Evolutionary conservation across 2,888 invertebrate species (phyloP).

Genomic region (Tetranychus piercei): DNA sequence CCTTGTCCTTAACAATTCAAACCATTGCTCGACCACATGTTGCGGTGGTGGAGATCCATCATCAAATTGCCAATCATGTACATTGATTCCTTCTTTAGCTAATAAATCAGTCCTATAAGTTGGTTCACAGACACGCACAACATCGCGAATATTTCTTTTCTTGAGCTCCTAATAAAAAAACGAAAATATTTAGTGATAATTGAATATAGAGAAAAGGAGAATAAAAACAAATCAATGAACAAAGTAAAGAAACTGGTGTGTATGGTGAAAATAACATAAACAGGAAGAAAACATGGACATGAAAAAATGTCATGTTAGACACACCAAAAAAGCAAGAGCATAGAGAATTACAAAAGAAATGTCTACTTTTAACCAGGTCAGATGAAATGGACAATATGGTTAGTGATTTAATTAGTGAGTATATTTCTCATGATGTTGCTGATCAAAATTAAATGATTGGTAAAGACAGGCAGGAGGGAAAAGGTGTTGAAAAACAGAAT

Average conservation of each 20-base stretch:
- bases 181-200: background rate
- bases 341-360: too few species aligned
- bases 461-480: background rate
- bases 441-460: too few species aligned
- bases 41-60: constrained; percentile 53
- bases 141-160: constrained; percentile 83
- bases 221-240: background rate
- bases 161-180: constrained; percentile 46
- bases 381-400: too few species aligned
- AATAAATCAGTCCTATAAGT: constrained; percentile 85
- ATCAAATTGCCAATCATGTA: constrained; percentile 78
- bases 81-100: constrained; percentile 56
- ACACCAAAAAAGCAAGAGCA: too few species aligned
- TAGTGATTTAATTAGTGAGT: too few species aligned
- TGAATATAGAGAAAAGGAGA: background rate
- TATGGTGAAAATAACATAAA: background rate
- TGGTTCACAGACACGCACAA: constrained; percentile 95
- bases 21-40: constrained; percentile 80
- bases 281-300: background rate
- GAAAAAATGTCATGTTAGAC: too few species aligned
- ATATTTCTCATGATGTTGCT: too few species aligned
- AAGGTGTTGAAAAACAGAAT: background rate
- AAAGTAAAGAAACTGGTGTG: background rate
- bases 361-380: too few species aligned
- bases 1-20: constrained; percentile 69